phyloP scores from a whole-genome alignment of 2,113 vertebrate species.

The Neogale vison region DNA sequence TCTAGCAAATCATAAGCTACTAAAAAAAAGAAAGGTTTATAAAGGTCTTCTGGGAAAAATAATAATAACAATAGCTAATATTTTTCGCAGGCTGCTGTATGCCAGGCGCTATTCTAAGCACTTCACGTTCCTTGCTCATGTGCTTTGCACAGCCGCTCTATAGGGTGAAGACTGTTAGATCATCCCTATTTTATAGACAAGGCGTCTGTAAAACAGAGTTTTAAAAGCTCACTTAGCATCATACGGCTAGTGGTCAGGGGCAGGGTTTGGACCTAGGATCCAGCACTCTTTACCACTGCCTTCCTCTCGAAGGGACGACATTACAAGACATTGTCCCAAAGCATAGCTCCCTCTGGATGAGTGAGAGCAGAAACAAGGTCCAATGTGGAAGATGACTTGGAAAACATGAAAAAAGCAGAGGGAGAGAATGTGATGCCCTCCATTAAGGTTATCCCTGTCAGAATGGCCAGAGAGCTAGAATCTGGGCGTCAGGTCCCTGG shows the following conservation, averaged over 20 bases:
- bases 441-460: not conserved
- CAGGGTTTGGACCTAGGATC: not conserved
- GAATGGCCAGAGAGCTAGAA: not conserved
- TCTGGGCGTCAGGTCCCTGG: not conserved
- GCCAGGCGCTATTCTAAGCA: not conserved
- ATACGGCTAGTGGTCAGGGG: not conserved
- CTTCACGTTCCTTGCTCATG: not conserved
- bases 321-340: not conserved
- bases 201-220: not conserved
- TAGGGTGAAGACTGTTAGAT: not conserved
- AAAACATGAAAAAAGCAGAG: not conserved
- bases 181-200: not conserved
- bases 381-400: not conserved
- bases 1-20: slow-evolving; percentile 47
- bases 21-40: slow-evolving; percentile 37
- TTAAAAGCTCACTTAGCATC: not conserved
- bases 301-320: not conserved
- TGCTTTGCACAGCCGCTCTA: not conserved
- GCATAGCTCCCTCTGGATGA: not conserved
- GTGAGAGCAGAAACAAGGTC: not conserved
- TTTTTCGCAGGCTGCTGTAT: not conserved
- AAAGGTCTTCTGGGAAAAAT: slow-evolving; percentile 47
- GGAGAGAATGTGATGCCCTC: not conserved
- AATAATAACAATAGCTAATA: slow-evolving; percentile 24
- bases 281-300: not conserved